These are phyloP conservation scores for Drosophila watanabei DNA, from an alignment of 1,140 invertebrate genomes.

Conservation along the genomic window DNA sequence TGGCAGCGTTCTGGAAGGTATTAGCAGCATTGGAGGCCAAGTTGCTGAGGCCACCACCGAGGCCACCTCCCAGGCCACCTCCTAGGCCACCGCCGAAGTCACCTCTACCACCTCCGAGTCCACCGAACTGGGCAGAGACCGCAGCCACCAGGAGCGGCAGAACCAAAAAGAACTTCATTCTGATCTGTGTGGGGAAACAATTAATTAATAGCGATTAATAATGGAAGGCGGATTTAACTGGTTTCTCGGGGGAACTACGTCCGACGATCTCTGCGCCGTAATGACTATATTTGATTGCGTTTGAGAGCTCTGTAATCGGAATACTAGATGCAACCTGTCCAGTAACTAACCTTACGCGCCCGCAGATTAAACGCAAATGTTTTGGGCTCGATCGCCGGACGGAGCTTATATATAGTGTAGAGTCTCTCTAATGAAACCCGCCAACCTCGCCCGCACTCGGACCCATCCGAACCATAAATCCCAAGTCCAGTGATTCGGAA, in stretches of 20 bases:
- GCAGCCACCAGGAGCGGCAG: conserved; percentile 59
- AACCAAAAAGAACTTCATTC: conserved; percentile 60
- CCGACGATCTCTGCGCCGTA: conserved; percentile 10
- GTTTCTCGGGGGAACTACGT: conserved; percentile 17
- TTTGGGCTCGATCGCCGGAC: conserved; percentile 18
- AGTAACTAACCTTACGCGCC: conserved; percentile 43
- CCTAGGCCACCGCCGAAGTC: conserved; percentile 35
- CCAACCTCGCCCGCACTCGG: conserved; percentile 41
- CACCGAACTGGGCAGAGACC: conserved; percentile 54
- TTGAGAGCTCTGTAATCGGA: conserved; percentile 15
- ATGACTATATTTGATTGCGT: conserved; percentile 20
- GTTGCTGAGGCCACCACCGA: background rate
- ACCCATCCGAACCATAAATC: conserved; percentile 24
- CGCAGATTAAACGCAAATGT: conserved; percentile 34
- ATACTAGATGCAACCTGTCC: conserved; percentile 6
- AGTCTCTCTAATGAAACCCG: conserved; percentile 28
- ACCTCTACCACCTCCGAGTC: conserved; percentile 24
- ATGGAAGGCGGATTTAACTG: conserved; percentile 14
- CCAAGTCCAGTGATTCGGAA: conserved; percentile 37
- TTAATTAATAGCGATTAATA: conserved; percentile 2
- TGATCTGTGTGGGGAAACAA: conserved; percentile 25
- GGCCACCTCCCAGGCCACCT: background rate
- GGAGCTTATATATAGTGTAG: conserved; percentile 29
- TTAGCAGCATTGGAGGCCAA: conserved; percentile 23
- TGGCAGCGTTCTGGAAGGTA: conserved; percentile 37